Percentiles rank a stretch among this genome's conserved stretches.
Conservation (phyloP, 2,888 invertebrate genomes). For the Teleogryllus oceanicus region DNA sequence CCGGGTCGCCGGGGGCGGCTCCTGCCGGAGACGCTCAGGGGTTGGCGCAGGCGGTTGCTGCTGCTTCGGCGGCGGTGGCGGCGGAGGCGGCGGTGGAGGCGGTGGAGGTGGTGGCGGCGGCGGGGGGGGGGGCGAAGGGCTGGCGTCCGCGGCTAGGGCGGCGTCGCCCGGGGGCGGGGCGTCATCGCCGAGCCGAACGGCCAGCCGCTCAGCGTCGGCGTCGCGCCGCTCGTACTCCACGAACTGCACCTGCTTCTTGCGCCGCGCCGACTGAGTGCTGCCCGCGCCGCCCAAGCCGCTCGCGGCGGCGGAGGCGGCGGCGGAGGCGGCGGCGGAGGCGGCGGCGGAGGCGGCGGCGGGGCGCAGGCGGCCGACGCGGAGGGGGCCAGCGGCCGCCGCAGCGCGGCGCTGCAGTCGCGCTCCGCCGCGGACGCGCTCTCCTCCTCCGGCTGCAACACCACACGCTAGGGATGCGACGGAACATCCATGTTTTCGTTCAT, state of each 20-base stretch:
- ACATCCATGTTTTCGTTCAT: too few species aligned
- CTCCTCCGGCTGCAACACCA: too few species aligned
- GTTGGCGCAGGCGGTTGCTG: not conserved
- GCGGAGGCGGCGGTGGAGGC: not conserved
- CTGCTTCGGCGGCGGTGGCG: not conserved
- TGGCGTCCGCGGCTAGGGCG: not conserved
- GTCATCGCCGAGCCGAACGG: not conserved
- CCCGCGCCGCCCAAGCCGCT: not conserved
- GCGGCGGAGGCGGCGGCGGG: too few species aligned
- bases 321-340: too few species aligned
- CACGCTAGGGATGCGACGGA: too few species aligned
- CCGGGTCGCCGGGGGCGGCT: not conserved
- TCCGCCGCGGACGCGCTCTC: too few species aligned
- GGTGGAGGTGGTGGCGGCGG: not conserved
- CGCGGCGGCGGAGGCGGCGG: not conserved
- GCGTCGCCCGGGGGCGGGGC: not conserved
- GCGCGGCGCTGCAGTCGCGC: too few species aligned
- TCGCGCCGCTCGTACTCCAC: conserved; percentile 30
- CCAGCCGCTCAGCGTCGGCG: conserved; percentile 29
- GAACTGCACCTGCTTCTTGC: conserved; percentile 47
- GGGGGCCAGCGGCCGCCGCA: too few species aligned
- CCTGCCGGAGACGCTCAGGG: not conserved
- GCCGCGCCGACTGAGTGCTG: conserved; percentile 11
- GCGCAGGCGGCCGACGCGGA: too few species aligned
- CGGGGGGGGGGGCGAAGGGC: conserved; percentile 18